Evolutionary conservation across 2,888 invertebrate genomes (phyloP).

Genomic region (Amphipoea oculea): DNA sequence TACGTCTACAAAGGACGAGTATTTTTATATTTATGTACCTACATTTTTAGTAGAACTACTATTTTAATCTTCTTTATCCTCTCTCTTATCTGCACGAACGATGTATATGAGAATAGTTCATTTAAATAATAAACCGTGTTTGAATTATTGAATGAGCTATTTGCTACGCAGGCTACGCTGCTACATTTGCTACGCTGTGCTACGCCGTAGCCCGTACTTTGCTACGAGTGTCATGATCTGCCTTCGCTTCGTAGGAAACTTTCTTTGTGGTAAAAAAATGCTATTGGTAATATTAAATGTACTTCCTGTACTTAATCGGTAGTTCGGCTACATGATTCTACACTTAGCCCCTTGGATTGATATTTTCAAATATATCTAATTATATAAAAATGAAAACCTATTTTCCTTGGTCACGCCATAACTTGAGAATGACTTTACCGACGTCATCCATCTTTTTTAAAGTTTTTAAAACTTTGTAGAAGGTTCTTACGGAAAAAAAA

Average conservation of each 20-base stretch:
- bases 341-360: not conserved
- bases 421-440: too few species aligned
- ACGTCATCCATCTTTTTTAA: too few species aligned
- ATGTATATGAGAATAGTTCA: not conserved
- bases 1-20: conserved; percentile 13
- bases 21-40: conserved; percentile 13
- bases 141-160: not conserved
- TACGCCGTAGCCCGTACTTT: conserved; percentile 4
- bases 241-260: not conserved
- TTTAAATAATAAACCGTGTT: not conserved
- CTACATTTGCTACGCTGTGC: not conserved
- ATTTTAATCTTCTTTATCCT: conserved; percentile 23
- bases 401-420: too few species aligned
- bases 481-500: too few species aligned
- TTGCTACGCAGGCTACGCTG: not conserved
- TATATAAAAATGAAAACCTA: too few species aligned
- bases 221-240: not conserved
- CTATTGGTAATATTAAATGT: not conserved
- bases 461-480: too few species aligned
- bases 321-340: not conserved
- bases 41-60: not conserved
- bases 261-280: not conserved
- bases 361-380: not conserved
- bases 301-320: not conserved
- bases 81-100: not conserved